A percentile compares a stretch with the other conserved stretches of the same genome.
Conservation (phyloP, 2,888 invertebrate genomes). For the Pterobdella sp. region DNA sequence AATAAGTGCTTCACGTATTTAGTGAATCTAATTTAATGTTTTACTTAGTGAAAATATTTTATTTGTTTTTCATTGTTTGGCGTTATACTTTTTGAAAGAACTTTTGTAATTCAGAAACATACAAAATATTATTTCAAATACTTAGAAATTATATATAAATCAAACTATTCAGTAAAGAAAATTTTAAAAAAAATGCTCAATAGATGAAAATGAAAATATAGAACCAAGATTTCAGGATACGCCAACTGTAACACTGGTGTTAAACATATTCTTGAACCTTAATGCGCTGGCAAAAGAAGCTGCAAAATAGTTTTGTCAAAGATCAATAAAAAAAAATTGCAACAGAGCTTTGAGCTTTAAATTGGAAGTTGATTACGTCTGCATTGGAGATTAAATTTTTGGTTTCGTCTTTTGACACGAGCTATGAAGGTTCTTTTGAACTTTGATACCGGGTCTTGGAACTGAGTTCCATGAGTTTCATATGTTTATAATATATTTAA, state of each 20-base stretch:
- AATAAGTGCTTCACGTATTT: no score
- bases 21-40: no score
- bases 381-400: not conserved
- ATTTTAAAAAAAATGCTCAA: constrained; percentile 10
- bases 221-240: constrained; percentile 6
- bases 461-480: no score
- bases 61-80: no score
- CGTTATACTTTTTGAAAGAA: no score
- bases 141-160: constrained; percentile 4
- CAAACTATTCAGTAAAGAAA: constrained; percentile 8
- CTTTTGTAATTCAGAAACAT: constrained; percentile 13
- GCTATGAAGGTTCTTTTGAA: not conserved
- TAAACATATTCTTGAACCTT: constrained; percentile 15
- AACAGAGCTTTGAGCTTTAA: not conserved
- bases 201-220: not conserved
- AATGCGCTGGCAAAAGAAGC: constrained; percentile 12
- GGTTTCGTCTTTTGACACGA: not conserved
- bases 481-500: no score
- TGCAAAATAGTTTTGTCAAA: not conserved
- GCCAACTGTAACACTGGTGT: constrained; percentile 15
- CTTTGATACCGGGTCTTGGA: no score
- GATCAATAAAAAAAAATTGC: not conserved
- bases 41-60: no score
- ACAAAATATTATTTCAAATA: not conserved
- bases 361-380: constrained; percentile 3